Conservation (phyloP, 53 echinoderm and acorn worm species). For the Antedon mediterranea region DNA sequence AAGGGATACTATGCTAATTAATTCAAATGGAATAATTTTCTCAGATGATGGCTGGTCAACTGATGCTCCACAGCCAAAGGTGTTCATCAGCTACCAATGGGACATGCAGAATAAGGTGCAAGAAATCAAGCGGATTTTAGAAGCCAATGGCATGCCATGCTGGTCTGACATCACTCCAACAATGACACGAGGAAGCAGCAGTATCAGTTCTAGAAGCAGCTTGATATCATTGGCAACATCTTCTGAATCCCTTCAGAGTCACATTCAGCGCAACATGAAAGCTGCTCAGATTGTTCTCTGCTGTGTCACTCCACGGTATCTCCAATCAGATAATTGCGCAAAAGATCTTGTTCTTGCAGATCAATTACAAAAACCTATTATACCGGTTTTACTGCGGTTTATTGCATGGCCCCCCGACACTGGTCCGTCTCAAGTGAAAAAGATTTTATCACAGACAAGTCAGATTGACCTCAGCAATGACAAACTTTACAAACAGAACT, state of each 20-base stretch:
- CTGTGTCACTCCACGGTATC: constrained; percentile 76
- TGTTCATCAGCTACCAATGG: constrained; percentile 97
- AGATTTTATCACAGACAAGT: constrained; percentile 59
- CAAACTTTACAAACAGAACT: constrained; percentile 90
- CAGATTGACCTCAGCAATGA: constrained; percentile 86
- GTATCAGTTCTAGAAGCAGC: constrained; percentile 34
- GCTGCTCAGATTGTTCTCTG: constrained; percentile 58
- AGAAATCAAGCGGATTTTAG: constrained; percentile 72
- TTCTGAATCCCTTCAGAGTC: constrained; percentile 50
- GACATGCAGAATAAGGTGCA: constrained; percentile 93
- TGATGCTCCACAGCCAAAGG: constrained; percentile 35
- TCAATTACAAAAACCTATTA: constrained; percentile 51
- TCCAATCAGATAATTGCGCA: constrained; percentile 85
- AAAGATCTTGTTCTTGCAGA: constrained; percentile 84
- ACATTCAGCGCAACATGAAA: constrained; percentile 85
- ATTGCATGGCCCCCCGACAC: constrained; percentile 90
- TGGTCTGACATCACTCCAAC: constrained; percentile 87
- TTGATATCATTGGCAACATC: constrained; percentile 8
- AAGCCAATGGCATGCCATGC: constrained; percentile 75
- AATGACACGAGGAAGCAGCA: constrained; percentile 54
- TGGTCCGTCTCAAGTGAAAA: constrained; percentile 66
- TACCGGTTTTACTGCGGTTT: constrained; percentile 69
- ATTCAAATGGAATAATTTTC: too few relatives aligned
- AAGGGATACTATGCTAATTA: too few relatives aligned
- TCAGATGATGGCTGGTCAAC: constrained; percentile 10